Percentiles rank a stretch among this genome's conserved stretches.
Conservation (phyloP, 2,113 vertebrate genomes). For the Petroica traversi region DNA sequence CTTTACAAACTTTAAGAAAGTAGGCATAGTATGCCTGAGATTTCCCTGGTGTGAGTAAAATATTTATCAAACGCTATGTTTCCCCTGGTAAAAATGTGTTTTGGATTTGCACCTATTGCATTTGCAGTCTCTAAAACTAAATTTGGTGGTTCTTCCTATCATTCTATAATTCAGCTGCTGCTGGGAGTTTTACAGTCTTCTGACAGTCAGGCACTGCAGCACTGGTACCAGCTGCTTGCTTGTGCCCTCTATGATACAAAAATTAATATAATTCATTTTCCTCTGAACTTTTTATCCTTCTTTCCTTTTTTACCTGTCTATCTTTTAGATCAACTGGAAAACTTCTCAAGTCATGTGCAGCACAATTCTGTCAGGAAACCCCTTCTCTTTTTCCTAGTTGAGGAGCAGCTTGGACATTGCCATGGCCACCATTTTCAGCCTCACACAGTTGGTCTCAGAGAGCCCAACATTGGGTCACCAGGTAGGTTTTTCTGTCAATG, state of each 20-base stretch:
- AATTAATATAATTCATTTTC: neutral
- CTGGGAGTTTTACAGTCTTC: neutral
- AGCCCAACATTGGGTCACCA: neutral
- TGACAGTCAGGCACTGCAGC: neutral
- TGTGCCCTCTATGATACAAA: rapidly evolving
- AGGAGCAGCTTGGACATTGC: neutral
- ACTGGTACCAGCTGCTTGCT: neutral
- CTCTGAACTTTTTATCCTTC: neutral
- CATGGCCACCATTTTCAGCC: neutral
- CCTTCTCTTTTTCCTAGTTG: neutral
- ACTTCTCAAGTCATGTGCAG: neutral
- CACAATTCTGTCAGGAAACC: neutral
- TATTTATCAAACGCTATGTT: neutral
- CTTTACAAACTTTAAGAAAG: neutral
- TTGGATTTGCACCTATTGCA: neutral
- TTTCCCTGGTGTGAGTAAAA: neutral
- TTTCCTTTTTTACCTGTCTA: neutral
- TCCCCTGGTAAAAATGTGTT: neutral
- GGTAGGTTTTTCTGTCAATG: neutral
- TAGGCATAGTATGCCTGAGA: neutral
- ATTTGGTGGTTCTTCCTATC: neutral
- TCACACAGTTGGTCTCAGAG: neutral
- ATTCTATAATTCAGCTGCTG: neutral
- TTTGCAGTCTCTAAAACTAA: neutral
- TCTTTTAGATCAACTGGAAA: slow-evolving; percentile 24